These are phyloP conservation scores for Gasteruption jaculator DNA, from an alignment of 2,888 invertebrate genomes.

Conservation along the genomic window DNA sequence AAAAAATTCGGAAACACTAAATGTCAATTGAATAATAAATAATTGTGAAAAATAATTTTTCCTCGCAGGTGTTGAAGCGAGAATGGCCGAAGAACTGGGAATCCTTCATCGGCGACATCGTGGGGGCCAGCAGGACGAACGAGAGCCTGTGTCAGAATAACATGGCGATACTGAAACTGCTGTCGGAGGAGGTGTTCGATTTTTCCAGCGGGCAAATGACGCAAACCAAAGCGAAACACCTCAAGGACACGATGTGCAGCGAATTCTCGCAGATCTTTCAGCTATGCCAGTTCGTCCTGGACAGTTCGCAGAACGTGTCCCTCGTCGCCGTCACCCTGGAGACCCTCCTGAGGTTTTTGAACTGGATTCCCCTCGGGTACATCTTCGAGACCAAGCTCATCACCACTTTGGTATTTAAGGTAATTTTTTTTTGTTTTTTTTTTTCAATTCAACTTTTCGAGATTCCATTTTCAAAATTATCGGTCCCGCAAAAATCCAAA, in stretches of 20 bases:
- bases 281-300: constrained; percentile 95
- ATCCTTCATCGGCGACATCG: constrained; percentile 97
- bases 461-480: constrained; percentile 7
- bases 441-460: too few relatives aligned
- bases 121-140: constrained; percentile 97
- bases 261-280: constrained; percentile 99
- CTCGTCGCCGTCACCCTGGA: constrained; percentile 94
- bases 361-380: constrained; percentile 99
- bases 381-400: constrained; percentile 99
- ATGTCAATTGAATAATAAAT: constrained; percentile 4
- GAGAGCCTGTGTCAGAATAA: constrained; percentile 99
- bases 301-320: constrained; percentile 95
- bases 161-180: constrained; percentile 94
- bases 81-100: constrained; percentile 99
- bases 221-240: constrained; percentile 97
- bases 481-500: too few relatives aligned
- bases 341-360: constrained; percentile 92
- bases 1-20: too few relatives aligned
- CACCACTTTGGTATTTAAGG: constrained; percentile 86
- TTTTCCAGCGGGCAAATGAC: constrained; percentile 98
- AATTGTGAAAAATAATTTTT: constrained; percentile 6
- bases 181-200: constrained; percentile 99
- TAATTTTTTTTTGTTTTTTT: too few relatives aligned
- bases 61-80: constrained; percentile 80
- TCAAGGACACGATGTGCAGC: constrained; percentile 99